These are phyloP conservation scores for Enteromius fasciolatus DNA, from an alignment of 2,797 vertebrate genomes.

Conservation along the genomic window DNA sequence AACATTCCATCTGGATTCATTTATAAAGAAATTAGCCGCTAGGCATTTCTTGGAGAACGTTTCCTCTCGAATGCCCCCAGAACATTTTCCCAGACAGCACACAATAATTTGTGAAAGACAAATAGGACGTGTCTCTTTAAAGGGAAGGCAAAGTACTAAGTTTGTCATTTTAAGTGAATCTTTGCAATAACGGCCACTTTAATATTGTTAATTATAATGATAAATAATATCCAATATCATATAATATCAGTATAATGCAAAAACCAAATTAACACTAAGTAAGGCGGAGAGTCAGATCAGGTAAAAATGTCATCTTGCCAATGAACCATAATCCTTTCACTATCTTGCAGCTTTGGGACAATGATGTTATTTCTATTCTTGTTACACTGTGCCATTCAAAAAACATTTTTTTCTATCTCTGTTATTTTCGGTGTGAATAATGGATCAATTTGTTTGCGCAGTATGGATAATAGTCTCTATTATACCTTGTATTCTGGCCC, in stretches of 20 bases:
- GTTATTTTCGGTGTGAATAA: conserved; percentile 16
- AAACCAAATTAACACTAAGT: not conserved
- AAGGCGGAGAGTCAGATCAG: not conserved
- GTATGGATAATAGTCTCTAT: conserved; percentile 20
- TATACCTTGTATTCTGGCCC: conserved; percentile 12
- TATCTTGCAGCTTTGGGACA: not conserved
- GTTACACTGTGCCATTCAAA: conserved; percentile 4
- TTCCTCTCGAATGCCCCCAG: not conserved
- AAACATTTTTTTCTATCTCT: not conserved
- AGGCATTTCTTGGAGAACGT: not conserved
- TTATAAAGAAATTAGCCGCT: conserved; percentile 11
- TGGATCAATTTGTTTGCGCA: conserved; percentile 8
- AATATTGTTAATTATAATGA: not conserved
- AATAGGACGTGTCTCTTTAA: conserved; percentile 9
- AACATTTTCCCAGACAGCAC: not conserved
- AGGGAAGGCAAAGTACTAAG: not conserved
- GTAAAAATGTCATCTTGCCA: not conserved
- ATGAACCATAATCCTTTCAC: not conserved
- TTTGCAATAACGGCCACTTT: not conserved
- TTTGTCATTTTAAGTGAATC: not conserved
- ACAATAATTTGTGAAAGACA: conserved; percentile 8
- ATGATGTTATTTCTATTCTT: not conserved
- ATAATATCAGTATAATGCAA: not conserved
- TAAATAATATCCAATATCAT: not conserved
- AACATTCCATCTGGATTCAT: not conserved